phyloP scores from a whole-genome alignment of 1,140 invertebrate species.

The Leptinotarsa defecta region DNA sequence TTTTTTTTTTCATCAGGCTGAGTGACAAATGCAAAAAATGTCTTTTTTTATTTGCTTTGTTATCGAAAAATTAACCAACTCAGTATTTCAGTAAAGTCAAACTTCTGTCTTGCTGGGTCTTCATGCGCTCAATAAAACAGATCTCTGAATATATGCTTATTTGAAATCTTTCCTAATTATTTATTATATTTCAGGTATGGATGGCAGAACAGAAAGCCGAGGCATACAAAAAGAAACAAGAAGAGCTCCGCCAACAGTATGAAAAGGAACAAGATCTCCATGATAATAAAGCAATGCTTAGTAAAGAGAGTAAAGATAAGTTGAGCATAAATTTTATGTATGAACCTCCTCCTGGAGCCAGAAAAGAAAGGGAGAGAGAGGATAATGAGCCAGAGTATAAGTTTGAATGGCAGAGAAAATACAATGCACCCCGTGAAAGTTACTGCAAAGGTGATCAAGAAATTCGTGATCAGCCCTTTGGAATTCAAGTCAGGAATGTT shows the following conservation, averaged over 20 bases:
- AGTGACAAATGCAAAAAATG: too few relatives aligned
- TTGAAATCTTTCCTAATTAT: background rate
- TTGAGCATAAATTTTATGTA: constrained; percentile 99
- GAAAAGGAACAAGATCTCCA: constrained; percentile 99
- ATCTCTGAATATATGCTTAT: background rate
- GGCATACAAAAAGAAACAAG: constrained; percentile 96
- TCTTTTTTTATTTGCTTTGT: too few relatives aligned
- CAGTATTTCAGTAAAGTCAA: too few relatives aligned
- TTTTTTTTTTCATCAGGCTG: too few relatives aligned
- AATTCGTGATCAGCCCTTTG: constrained; percentile 98
- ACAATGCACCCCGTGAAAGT: constrained; percentile 96
- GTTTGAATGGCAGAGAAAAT: constrained; percentile 99
- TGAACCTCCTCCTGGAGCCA: constrained; percentile 96
- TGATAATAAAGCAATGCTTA: constrained; percentile 95
- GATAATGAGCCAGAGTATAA: constrained; percentile 96
- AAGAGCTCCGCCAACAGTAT: constrained; percentile 94
- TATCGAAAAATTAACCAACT: too few relatives aligned
- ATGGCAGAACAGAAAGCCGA: constrained; percentile 97
- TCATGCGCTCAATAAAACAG: too few relatives aligned
- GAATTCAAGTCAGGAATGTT: constrained; percentile 96
- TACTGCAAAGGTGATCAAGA: constrained; percentile 95
- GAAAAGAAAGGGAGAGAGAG: constrained; percentile 87
- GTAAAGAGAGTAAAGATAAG: constrained; percentile 98
- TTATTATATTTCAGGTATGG: constrained; percentile 81
- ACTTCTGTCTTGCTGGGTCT: too few relatives aligned